Conservation (phyloP, 2,888 invertebrate genomes). For the Bursaphelenchus okinawaensis region DNA sequence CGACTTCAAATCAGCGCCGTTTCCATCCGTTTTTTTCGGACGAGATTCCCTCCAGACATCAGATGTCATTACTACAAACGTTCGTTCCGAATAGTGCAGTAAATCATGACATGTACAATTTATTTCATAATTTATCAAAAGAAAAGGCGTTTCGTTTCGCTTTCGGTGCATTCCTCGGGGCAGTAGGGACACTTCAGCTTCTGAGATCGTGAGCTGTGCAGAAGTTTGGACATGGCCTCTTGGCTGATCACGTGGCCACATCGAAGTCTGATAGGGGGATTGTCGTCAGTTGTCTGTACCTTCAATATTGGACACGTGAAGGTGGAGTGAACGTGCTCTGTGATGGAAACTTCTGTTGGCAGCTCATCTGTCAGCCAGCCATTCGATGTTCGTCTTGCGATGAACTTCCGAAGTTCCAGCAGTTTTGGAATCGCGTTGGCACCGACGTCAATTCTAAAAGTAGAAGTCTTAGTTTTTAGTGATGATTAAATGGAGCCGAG, state of each 20-base stretch:
- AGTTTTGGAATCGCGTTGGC: constrained; percentile 87
- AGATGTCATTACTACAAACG: background rate
- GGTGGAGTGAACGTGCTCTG: constrained; percentile 81
- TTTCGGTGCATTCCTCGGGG: constrained; percentile 66
- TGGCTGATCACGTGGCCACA: constrained; percentile 97
- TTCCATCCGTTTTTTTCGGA: background rate
- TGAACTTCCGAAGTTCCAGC: constrained; percentile 63
- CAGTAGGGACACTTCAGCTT: constrained; percentile 98
- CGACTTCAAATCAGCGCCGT: background rate
- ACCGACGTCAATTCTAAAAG: constrained; percentile 76
- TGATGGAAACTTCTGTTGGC: constrained; percentile 66
- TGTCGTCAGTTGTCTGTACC: constrained; percentile 87
- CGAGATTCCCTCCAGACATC: background rate
- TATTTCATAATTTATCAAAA: constrained; percentile 14
- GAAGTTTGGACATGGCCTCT: constrained; percentile 87
- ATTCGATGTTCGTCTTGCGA: constrained; percentile 63
- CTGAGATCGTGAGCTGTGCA: constrained; percentile 56
- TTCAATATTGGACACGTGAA: constrained; percentile 97
- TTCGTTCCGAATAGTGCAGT: background rate
- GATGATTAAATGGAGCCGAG: background rate
- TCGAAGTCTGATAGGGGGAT: constrained; percentile 91
- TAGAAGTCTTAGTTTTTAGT: background rate
- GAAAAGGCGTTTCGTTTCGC: constrained; percentile 20
- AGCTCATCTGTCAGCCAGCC: constrained; percentile 92
- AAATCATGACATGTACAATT: no score